Evolutionary conservation across 2,888 invertebrate genomes (phyloP).

Genomic region (Synanthedon formicaeformis): DNA sequence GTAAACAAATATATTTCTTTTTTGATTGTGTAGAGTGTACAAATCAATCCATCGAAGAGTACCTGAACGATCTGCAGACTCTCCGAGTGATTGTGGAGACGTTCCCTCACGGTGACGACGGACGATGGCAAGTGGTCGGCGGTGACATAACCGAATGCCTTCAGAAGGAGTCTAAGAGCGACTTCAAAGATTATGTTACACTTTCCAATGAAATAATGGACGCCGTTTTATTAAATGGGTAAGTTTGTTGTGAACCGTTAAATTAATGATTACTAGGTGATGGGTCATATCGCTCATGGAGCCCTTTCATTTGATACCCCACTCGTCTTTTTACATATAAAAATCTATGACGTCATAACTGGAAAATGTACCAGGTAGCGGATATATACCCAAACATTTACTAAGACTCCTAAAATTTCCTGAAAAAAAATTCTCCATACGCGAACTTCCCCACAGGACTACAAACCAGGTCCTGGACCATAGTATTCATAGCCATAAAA

Average conservation of each 20-base stretch:
- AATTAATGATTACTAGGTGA: background rate
- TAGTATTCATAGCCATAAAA: too few species aligned
- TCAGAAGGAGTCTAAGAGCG: slow-evolving; percentile 61
- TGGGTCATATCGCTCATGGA: too few species aligned
- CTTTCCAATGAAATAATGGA: slow-evolving; percentile 71
- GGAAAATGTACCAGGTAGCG: too few species aligned
- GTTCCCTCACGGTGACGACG: slow-evolving; percentile 64
- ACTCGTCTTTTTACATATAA: too few species aligned
- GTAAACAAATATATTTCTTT: slow-evolving; percentile 11
- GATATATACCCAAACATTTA: too few species aligned
- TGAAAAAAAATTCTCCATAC: too few species aligned
- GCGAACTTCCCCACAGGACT: too few species aligned
- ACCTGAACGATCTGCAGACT: slow-evolving; percentile 72
- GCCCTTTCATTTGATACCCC: too few species aligned
- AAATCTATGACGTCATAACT: too few species aligned
- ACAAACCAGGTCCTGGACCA: too few species aligned
- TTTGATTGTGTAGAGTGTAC: slow-evolving; percentile 47
- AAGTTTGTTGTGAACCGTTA: slow-evolving; percentile 16
- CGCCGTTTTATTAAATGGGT: slow-evolving; percentile 82
- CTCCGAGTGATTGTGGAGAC: slow-evolving; percentile 75
- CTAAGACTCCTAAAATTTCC: too few species aligned
- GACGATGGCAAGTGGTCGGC: slow-evolving; percentile 72
- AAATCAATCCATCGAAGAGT: slow-evolving; percentile 67
- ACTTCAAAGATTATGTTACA: slow-evolving; percentile 67
- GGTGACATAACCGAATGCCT: slow-evolving; percentile 71